Percentiles rank a stretch among this genome's conserved stretches.
phyloP scores from a whole-genome alignment of 2,888 invertebrate species.

The Lasioglossum morio region DNA sequence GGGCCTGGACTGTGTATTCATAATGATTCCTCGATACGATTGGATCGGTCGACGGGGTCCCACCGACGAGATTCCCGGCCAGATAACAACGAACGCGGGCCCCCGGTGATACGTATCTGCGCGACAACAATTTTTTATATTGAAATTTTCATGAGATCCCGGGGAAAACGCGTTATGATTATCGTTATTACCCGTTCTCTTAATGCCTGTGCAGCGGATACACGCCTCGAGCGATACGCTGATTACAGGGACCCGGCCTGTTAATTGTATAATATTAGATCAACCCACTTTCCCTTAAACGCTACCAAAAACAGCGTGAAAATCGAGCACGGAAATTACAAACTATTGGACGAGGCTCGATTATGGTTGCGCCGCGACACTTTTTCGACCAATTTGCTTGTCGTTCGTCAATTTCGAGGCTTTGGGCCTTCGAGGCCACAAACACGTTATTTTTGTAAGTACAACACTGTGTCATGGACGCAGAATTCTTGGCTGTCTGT shows the following conservation, averaged over 20 bases:
- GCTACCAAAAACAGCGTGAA: conserved; percentile 1
- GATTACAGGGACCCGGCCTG: conserved; percentile 29
- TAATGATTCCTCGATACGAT: conserved; percentile 64
- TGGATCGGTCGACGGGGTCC: conserved; percentile 30
- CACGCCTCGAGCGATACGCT: conserved; percentile 6
- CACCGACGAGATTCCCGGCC: conserved; percentile 23
- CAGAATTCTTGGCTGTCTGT: not conserved
- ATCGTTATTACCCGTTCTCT: conserved; percentile 42
- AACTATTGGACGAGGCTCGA: not conserved
- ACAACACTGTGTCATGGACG: not conserved
- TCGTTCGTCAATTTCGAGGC: not conserved
- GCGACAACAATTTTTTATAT: conserved; percentile 25
- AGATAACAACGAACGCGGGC: conserved; percentile 36
- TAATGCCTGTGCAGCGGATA: not conserved
- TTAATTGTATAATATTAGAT: conserved; percentile 21
- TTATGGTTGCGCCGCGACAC: not conserved
- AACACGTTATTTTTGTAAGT: not conserved
- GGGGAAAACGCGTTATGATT: conserved; percentile 17
- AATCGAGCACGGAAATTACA: not conserved
- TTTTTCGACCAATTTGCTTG: not conserved
- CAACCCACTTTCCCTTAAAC: conserved; percentile 11
- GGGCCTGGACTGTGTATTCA: conserved; percentile 55
- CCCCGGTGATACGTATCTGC: conserved; percentile 42
- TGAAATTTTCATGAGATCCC: conserved; percentile 48
- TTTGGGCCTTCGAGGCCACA: not conserved